phyloP scores from a whole-genome alignment of 2,797 vertebrate species.

The Emys orbicularis region DNA sequence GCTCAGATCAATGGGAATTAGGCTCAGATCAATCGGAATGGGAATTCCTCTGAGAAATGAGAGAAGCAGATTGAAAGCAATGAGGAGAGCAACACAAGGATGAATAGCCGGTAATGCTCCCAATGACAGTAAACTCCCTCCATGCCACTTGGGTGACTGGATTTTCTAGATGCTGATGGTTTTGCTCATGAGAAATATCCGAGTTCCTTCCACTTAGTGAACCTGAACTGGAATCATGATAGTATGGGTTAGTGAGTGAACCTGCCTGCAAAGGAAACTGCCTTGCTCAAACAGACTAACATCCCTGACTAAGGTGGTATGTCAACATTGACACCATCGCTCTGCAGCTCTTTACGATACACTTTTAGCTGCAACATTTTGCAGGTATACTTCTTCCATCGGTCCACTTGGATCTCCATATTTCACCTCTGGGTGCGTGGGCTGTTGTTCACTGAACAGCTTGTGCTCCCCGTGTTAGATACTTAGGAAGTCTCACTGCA shows the following conservation, averaged over 20 bases:
- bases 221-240: not conserved
- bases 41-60: not conserved
- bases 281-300: not conserved
- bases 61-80: not conserved
- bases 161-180: not conserved
- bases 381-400: not conserved
- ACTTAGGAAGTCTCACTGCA: slow-evolving; percentile 54
- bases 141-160: not conserved
- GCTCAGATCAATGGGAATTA: no score
- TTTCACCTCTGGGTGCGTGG: not conserved
- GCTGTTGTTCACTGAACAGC: not conserved
- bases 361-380: not conserved
- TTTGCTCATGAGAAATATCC: not conserved
- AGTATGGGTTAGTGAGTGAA: not conserved
- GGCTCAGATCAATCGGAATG: not conserved
- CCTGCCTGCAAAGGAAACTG: not conserved
- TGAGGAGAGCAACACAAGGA: not conserved
- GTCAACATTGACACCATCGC: rapidly evolving
- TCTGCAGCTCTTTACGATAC: not conserved
- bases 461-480: slow-evolving; percentile 2
- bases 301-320: rapidly evolving
- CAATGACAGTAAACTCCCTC: not conserved
- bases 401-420: not conserved
- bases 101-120: not conserved
- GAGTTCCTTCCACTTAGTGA: not conserved